Evolutionary conservation across 2,797 vertebrate species (phyloP).

Genomic region (Halcyon leucocephala): DNA sequence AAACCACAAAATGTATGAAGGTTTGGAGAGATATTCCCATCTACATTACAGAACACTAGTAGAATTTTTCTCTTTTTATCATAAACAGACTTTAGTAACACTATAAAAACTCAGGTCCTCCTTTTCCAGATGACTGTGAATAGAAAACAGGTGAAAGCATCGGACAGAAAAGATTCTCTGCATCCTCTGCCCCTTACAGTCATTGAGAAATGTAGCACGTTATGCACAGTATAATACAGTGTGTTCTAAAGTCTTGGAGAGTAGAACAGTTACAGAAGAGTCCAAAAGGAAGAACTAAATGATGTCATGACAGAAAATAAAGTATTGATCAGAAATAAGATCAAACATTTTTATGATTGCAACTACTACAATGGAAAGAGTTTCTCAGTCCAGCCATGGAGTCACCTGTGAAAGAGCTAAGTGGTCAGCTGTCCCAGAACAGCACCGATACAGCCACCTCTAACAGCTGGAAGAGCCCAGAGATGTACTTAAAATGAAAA

Average conservation of each 20-base stretch:
- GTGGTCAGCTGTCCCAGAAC: neutral
- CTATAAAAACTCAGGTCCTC: neutral
- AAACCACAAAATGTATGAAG: neutral
- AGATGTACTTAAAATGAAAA: neutral
- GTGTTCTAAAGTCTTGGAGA: neutral
- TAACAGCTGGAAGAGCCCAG: neutral
- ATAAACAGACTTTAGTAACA: neutral
- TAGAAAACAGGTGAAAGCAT: neutral
- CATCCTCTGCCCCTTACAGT: neutral
- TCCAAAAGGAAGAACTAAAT: neutral
- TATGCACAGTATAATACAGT: neutral
- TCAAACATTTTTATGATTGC: neutral
- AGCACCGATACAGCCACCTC: accelerated
- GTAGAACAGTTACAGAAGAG: neutral
- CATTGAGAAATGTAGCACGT: neutral
- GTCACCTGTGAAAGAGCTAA: neutral
- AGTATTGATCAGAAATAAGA: neutral
- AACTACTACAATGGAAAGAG: neutral
- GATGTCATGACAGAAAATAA: neutral
- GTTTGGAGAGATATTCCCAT: neutral
- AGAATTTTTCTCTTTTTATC: neutral
- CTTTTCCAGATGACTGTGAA: neutral
- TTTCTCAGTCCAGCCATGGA: constrained; percentile 6
- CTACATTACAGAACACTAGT: neutral
- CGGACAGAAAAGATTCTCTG: neutral